phyloP scores from a whole-genome alignment of 64 coral and sea anemone species.

The Dendrophyllia cribrosa region DNA sequence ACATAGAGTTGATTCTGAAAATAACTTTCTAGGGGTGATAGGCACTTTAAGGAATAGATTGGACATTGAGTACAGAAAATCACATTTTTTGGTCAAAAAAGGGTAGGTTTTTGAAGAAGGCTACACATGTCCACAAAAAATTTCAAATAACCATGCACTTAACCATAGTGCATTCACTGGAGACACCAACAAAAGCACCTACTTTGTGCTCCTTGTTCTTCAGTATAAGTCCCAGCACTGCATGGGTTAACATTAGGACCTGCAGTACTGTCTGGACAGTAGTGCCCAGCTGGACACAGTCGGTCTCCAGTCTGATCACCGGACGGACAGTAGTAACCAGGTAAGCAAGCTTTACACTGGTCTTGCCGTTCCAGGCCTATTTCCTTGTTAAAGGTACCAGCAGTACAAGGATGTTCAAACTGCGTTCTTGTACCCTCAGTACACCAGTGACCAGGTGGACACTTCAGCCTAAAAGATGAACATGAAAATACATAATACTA shows the following conservation, averaged over 20 bases:
- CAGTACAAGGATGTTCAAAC: conserved; percentile 71
- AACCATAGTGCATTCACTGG: neutral
- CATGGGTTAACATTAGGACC: conserved; percentile 22
- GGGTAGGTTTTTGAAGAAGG: no score
- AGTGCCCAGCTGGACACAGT: conserved; percentile 83
- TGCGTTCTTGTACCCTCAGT: conserved; percentile 76
- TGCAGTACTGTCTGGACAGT: conserved; percentile 65
- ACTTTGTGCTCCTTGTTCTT: conserved; percentile 93
- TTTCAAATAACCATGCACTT: no score
- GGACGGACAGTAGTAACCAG: conserved; percentile 79
- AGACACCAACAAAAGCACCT: neutral
- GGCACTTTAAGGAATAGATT: no score
- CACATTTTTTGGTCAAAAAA: no score
- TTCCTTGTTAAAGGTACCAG: conserved; percentile 62
- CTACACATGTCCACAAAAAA: no score
- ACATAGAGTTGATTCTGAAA: no score
- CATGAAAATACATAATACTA: neutral
- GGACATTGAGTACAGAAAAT: no score
- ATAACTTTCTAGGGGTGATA: no score
- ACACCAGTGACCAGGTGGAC: conserved; percentile 85
- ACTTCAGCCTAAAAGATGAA: conserved; percentile 58
- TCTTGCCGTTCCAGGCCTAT: conserved; percentile 81
- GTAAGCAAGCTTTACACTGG: conserved; percentile 73
- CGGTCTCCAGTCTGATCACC: conserved; percentile 77
- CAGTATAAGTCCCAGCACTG: conserved; percentile 82